Conservation (phyloP, 2,797 vertebrate species). For the Galago senegalensis region DNA sequence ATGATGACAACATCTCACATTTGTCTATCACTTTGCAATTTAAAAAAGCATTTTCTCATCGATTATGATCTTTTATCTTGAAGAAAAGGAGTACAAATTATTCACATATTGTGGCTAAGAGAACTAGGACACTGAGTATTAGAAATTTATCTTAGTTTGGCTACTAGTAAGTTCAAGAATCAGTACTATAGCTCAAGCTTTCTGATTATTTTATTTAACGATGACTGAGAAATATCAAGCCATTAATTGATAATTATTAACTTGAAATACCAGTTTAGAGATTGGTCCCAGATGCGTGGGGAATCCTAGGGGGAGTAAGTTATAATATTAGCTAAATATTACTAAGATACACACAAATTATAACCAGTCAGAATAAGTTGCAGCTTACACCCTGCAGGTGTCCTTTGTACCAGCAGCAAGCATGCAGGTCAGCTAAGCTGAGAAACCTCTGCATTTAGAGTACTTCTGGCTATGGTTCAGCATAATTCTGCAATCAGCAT, state of each 20-base stretch:
- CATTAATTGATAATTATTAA: constrained; percentile 31
- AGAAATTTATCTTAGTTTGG: not conserved
- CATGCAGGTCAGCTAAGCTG: not conserved
- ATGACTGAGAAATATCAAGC: not conserved
- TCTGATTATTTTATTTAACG: not conserved
- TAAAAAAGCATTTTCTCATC: not conserved
- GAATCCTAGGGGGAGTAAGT: not conserved
- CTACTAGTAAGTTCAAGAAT: constrained; percentile 7
- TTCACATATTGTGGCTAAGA: not conserved
- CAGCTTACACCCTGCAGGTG: not conserved
- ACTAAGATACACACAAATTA: not conserved
- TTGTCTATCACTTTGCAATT: not conserved
- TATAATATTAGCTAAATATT: constrained; percentile 18
- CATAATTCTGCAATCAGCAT: not conserved
- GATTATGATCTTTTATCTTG: not conserved
- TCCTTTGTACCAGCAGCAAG: not conserved
- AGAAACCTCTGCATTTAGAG: not conserved
- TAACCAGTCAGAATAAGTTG: not conserved
- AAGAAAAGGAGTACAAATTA: not conserved
- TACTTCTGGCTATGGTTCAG: not conserved
- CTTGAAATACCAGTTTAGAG: constrained; percentile 30
- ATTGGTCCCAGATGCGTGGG: not conserved
- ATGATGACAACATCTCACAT: not conserved
- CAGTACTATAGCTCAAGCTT: not conserved
- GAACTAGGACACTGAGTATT: not conserved